phyloP scores from a whole-genome alignment of 2,113 vertebrate genomes.

The Rhabdomys dilectus region DNA sequence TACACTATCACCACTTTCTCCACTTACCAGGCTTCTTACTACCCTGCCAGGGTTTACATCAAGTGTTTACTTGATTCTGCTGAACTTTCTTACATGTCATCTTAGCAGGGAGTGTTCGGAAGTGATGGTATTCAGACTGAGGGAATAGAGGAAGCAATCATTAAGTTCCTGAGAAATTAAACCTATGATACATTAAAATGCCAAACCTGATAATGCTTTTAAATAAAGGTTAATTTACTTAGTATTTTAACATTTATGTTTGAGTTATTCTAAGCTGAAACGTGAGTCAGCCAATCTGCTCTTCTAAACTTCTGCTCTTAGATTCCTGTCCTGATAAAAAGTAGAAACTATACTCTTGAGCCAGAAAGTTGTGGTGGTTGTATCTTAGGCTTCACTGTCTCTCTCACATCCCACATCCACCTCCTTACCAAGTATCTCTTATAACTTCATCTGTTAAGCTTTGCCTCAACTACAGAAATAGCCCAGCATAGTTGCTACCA shows the following conservation, averaged over 20 bases:
- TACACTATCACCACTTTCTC: not conserved
- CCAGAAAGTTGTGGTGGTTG: not conserved
- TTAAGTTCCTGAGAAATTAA: conserved; percentile 18
- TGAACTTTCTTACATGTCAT: not conserved
- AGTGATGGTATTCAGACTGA: not conserved
- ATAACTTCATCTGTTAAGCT: not conserved
- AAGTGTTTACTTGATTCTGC: not conserved
- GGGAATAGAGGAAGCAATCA: not conserved
- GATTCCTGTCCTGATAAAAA: conserved; percentile 20
- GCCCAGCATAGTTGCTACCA: not conserved
- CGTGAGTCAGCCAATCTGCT: not conserved
- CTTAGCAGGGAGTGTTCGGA: not conserved
- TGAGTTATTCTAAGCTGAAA: conserved; percentile 45
- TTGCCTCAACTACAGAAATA: not conserved
- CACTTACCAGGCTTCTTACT: not conserved
- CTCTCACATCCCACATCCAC: not conserved
- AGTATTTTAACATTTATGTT: conserved; percentile 40
- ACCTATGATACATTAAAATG: conserved; percentile 42
- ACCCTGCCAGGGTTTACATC: not conserved
- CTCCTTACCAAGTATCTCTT: not conserved
- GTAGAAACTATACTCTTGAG: not conserved
- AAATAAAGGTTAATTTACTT: conserved; percentile 37
- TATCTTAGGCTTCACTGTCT: not conserved
- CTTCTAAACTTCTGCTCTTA: not conserved
- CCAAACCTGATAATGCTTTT: conserved; percentile 2